Base-by-base conservation (phyloP, 2,888 invertebrate genomes). In the Drosophila nr. perissopoda region DNA sequence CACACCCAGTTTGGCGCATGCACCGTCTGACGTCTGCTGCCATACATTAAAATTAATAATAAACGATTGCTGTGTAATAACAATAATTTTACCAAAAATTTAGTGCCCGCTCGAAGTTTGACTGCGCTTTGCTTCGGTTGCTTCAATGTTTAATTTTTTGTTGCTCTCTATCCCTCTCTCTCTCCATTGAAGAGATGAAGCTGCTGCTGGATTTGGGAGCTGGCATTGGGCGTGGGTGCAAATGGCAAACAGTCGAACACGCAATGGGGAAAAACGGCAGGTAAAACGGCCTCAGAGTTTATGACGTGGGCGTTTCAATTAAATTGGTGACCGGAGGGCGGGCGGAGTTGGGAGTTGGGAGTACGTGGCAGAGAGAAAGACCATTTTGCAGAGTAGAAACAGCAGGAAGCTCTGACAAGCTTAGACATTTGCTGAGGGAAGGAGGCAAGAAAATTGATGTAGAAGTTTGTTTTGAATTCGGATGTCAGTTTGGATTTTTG, bases 31-130 rank as follows among this genome's bases (percentile, higher is more conserved):
- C 67, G 67, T 71, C 76, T 70, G 75, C 72, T 74, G 71, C 76
- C 88, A 85, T 81, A 83, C 89, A 91, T 91, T 91, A 92, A 91
- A 92, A 91, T 92, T 91, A 91, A 91, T 91, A 91, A 91, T 91
- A 89, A 91, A 92, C 91, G 91, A 91, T 91, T 89, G 90, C 86
- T 73, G 85, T 85, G 88, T 84, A 88, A 91, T 91, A 91, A 91
- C 90, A 90, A 91, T 91, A 91, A 90, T 91, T 91, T 91, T 74
- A 70, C 52, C 76, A 82, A 79, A 76, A 88, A 88, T 86, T 86
- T 85, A 85, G 68, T 86, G 77, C 81, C 64, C 71, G 81, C 69
- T 70, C 58, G 62, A 67, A 60, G 76, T 61, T 66, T 68, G 61
- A 18, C 70, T 70, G 70, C 70, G 70, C 70, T 73, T 73, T 72